Evolutionary conservation across 1,140 invertebrate species (phyloP), one percentile per base, ranked within the genome.

Genomic region (Gryllus bimaculatus): DNA sequence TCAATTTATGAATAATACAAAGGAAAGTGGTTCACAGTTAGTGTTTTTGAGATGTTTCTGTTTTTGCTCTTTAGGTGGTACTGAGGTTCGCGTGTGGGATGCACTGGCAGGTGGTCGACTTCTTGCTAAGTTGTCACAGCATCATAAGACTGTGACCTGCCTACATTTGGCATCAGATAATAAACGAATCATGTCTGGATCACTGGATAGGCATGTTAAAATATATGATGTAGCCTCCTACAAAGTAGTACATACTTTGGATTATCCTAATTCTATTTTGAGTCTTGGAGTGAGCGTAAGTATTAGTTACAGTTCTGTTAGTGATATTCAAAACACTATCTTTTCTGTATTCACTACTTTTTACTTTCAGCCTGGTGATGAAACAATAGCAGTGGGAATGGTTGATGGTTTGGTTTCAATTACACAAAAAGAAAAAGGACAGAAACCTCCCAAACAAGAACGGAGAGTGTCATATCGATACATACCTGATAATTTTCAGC

Each of bases 61-160:
- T 78, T 18, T 20, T 47, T 73, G 26, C 5, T 78, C n/a, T 84
- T 74, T 81, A 91, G 92, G 97, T 83, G 96, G 96, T 13, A 96
- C 93, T 54, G 93, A 95, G 86, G 92, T 99, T 1, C 93, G 93
- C 87, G 92, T 99, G 13, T 99, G 96, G 96, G 97, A 99, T 87
- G 91, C 93, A 75, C 88, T 98, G 73, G 90, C 93, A 80, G 94
- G 94, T 78, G 96, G 96, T 8, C 93, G 93, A 85, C 85, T 97
- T 79, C 84, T 98, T 12, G 91, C 93, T 13, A 91, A 90, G 85
- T 89, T 96, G 82, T 91, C 91, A 74, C 91, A 95, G 84, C 93
- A 99, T 86, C 96, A 98, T 84, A 99, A 99, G 89, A 97, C 96
- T 4, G 91, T 99, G 4, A 98, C 96, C 6, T 93, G 92, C 81